phyloP scores from a whole-genome alignment of 1,140 invertebrate species.

The Cotesia typhae region DNA sequence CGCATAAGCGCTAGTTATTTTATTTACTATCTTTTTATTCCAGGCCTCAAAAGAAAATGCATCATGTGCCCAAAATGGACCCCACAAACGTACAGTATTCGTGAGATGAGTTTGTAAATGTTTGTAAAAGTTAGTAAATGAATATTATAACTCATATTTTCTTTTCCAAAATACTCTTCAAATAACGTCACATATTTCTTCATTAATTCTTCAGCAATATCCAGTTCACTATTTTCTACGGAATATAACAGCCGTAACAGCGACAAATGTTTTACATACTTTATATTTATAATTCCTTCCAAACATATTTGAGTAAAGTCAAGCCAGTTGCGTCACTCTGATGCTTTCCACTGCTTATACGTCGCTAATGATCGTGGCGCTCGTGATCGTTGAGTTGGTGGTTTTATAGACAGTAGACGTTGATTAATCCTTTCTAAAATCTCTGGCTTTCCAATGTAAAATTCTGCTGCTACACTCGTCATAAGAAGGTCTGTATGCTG shows the following conservation, averaged over 20 bases:
- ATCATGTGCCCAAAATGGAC: conserved; percentile 23
- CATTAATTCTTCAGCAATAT: conserved; percentile 27
- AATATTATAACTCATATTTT: conserved; percentile 33
- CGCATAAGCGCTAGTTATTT: conserved; percentile 29
- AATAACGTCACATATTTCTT: conserved; percentile 25
- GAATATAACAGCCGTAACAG: conserved; percentile 29
- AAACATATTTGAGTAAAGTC: conserved; percentile 33
- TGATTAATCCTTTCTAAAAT: not conserved
- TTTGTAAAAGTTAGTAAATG: conserved; percentile 38
- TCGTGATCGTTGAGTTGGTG: conserved; percentile 18
- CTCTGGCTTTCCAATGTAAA: conserved; percentile 2
- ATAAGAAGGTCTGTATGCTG: conserved; percentile 14
- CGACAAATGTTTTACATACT: conserved; percentile 35
- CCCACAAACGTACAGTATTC: conserved; percentile 34
- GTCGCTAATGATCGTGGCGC: conserved; percentile 4
- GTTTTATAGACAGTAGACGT: conserved; percentile 13
- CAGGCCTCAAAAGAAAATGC: conserved; percentile 38
- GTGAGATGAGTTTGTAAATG: too few relatives aligned
- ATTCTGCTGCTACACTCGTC: not conserved
- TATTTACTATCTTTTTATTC: conserved; percentile 32
- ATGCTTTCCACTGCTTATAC: conserved; percentile 31
- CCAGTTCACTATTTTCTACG: conserved; percentile 25
- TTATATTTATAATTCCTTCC: conserved; percentile 16
- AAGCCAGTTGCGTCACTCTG: conserved; percentile 33
- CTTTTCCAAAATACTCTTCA: conserved; percentile 27